Percentiles rank a stretch among this genome's conserved stretches.
Evolutionary conservation across 2,113 vertebrate species (phyloP).

Genomic region (Addax nasomaculatus): DNA sequence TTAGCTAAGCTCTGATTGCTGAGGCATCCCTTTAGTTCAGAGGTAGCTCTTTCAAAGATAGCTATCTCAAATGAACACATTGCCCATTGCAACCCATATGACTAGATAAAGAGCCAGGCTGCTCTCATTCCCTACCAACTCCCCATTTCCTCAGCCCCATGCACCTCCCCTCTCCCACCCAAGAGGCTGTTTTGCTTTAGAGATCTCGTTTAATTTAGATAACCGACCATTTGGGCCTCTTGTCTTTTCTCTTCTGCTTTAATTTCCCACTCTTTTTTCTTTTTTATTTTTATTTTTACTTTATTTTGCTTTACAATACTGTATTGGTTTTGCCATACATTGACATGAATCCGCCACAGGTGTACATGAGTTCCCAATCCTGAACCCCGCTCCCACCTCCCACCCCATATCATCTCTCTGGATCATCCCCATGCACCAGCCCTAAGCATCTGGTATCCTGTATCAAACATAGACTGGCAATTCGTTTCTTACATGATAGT

Average conservation of each 20-base stretch:
- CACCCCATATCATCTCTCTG: too few species aligned
- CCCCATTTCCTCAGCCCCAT: background rate
- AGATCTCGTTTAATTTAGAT: background rate
- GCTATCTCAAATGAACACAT: background rate
- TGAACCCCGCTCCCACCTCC: too few species aligned
- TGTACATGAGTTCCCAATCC: too few species aligned
- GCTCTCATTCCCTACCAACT: background rate
- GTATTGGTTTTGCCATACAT: too few species aligned
- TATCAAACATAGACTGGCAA: too few species aligned
- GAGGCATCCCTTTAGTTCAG: background rate
- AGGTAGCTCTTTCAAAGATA: background rate
- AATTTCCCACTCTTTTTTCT: background rate
- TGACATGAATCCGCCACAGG: too few species aligned
- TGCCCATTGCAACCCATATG: background rate
- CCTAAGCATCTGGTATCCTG: too few species aligned
- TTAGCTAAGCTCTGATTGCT: background rate
- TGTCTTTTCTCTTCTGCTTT: background rate
- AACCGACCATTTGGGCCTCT: background rate
- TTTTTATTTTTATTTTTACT: too few species aligned
- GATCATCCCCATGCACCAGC: too few species aligned
- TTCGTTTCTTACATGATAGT: too few species aligned
- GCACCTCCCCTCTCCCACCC: background rate
- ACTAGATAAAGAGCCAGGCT: background rate
- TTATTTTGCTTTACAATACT: too few species aligned
- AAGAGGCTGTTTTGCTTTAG: background rate